Evolutionary conservation across 2,888 invertebrate species (phyloP).

Genomic region (Spicauda simplicius): DNA sequence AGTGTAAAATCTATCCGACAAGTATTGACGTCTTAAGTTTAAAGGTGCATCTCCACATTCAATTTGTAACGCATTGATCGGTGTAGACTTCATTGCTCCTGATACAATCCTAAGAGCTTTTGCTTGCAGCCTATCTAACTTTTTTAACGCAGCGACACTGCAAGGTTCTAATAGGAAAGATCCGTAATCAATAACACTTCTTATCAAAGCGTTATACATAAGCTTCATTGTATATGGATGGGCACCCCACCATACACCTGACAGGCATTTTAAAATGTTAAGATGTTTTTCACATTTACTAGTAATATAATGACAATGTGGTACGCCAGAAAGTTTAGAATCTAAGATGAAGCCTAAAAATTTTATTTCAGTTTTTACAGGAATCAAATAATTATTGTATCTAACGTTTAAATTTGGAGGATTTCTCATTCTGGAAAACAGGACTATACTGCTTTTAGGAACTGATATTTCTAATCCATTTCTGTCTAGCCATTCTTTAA

Average conservation of each 20-base stretch:
- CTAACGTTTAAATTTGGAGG: background rate
- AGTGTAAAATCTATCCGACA: background rate
- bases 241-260: conserved; percentile 41
- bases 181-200: conserved; percentile 40
- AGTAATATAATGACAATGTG: conserved; percentile 9
- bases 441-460: background rate
- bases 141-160: background rate
- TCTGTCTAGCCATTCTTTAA: no score
- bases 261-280: conserved; percentile 33
- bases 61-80: conserved; percentile 39
- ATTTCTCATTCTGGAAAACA: conserved; percentile 3
- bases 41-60: conserved; percentile 27
- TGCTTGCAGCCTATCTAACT: conserved; percentile 2
- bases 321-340: background rate
- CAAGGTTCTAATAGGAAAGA: no score
- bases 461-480: conserved; percentile 3
- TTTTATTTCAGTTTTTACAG: no score
- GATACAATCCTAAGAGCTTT: conserved; percentile 1
- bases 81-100: conserved; percentile 13
- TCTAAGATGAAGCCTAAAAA: no score
- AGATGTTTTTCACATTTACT: conserved; percentile 35
- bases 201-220: conserved; percentile 41
- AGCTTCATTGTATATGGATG: conserved; percentile 42
- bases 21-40: conserved; percentile 12
- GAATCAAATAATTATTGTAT: background rate